Percentiles rank a stretch among this genome's conserved stretches.
phyloP scores from a whole-genome alignment of 2,797 vertebrate genomes.

The Heterohyrax brucei region DNA sequence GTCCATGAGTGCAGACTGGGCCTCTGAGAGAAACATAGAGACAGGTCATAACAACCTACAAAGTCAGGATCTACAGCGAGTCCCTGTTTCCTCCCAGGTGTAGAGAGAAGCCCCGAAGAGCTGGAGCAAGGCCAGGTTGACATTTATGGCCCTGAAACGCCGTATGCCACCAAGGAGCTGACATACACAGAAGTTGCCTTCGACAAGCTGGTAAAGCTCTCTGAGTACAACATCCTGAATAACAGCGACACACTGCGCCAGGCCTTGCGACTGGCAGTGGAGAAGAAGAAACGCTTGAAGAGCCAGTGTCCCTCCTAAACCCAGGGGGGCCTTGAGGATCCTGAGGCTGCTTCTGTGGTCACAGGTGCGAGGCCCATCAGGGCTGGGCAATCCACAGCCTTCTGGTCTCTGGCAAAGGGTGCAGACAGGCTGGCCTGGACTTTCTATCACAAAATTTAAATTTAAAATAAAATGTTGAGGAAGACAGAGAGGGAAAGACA shows the following conservation, averaged over 20 bases:
- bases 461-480: background rate
- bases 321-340: rapidly evolving
- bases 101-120: constrained; percentile 90
- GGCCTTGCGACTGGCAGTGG: constrained; percentile 88
- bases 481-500: background rate
- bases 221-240: constrained; percentile 93
- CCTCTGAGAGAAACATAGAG: background rate
- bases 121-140: constrained; percentile 92
- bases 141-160: constrained; percentile 89
- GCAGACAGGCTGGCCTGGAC: background rate
- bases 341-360: background rate
- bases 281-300: constrained; percentile 86
- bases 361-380: background rate
- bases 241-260: constrained; percentile 89
- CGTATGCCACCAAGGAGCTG: constrained; percentile 92
- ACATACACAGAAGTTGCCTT: constrained; percentile 91
- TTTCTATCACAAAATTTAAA: constrained; percentile 7
- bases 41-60: background rate
- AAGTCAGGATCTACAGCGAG: background rate
- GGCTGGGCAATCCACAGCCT: background rate
- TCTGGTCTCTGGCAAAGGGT: background rate
- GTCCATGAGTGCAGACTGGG: background rate
- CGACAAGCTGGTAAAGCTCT: constrained; percentile 91
- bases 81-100: constrained; percentile 80
- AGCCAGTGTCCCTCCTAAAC: constrained; percentile 31